Base-by-base conservation (phyloP, 2,113 vertebrate species). In the Bungarus multicinctus region DNA sequence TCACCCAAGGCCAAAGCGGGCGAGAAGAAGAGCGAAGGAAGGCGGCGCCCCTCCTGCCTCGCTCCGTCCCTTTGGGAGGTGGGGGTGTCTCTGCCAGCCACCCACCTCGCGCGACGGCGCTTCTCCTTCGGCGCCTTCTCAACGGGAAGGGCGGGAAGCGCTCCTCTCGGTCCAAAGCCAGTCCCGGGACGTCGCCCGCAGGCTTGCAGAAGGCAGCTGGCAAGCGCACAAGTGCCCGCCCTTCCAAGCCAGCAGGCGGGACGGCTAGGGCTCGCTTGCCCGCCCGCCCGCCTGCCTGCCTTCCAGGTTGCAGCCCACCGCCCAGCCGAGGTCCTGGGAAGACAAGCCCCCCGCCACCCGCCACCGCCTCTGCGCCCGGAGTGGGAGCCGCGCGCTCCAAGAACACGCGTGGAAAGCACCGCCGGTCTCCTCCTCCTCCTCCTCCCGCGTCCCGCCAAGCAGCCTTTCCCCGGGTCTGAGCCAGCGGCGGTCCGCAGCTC, bases 21-120 rank as follows among this genome's bases (percentile, higher is more conserved):
- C 94, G 93, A 92, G 92, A 95, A 94, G 94, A 90, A 93, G 86
- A 94, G 94, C 91, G 92, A 94, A 94, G 94, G 89, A 94, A 94
- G 93, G 8, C 47, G 47, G 92, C 95, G 94, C 94, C 92, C 93
- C 94, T 87, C 95, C 90, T 85, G 92, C 93, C 91, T 94, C 55
- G 55, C 60, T 90, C 87, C 91, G 93, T 91, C 94, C 57, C 6
- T 45, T 27, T 22, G 5, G n/a, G n/a, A 1, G 54, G 0, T 18
- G 57, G 64, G 64, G 64, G 8, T 7, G 47, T 34, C n/a, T 14
- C n/a, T 74, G 5, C 5, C 34, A 6, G 18, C 69, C 69, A 20
- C 34, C 34, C 69, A 81, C 69, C 69, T 81, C 34, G n/a, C 5
- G 14, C 64, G 69, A n/a, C 69, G 14, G 60, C 60, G 27, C 27